Percentiles rank a stretch among this genome's conserved stretches.
phyloP scores from a whole-genome alignment of 2,797 vertebrate genomes.

The Phalanger gymnotis region DNA sequence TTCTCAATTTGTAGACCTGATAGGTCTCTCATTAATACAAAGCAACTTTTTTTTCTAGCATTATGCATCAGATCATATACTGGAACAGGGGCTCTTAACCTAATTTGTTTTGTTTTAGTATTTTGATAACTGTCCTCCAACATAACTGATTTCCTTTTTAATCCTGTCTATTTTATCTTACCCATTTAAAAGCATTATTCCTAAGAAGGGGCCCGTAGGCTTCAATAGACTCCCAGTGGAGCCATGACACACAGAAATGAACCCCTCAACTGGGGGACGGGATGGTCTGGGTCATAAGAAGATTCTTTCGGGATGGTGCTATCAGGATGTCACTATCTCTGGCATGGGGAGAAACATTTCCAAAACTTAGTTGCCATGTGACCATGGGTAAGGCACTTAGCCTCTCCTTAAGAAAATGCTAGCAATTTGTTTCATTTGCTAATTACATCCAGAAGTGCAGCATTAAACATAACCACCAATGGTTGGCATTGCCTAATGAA shows the following conservation, averaged over 20 bases:
- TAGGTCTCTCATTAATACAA: neutral
- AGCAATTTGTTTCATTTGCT: rapidly evolving
- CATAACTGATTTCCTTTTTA: neutral
- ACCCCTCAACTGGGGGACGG: neutral
- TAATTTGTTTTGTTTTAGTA: neutral
- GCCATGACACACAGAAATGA: neutral
- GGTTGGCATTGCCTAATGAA: neutral
- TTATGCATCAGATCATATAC: neutral
- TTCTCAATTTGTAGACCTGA: neutral
- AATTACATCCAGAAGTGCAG: rapidly evolving
- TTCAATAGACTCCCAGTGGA: neutral
- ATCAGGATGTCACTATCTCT: neutral
- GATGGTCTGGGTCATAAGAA: neutral
- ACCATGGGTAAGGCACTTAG: neutral
- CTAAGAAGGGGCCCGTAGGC: neutral
- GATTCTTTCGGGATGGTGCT: neutral
- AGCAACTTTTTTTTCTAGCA: neutral
- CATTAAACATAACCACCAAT: neutral
- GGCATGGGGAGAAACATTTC: neutral
- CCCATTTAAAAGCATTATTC: neutral
- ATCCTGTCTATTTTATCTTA: neutral
- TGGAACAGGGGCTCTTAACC: neutral
- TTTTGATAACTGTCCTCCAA: neutral
- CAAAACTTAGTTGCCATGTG: neutral
- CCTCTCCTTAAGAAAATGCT: neutral